These are phyloP conservation scores for Lamellibrachia satsuma DNA, from an alignment of 2,888 invertebrate species.

Conservation along the genomic window DNA sequence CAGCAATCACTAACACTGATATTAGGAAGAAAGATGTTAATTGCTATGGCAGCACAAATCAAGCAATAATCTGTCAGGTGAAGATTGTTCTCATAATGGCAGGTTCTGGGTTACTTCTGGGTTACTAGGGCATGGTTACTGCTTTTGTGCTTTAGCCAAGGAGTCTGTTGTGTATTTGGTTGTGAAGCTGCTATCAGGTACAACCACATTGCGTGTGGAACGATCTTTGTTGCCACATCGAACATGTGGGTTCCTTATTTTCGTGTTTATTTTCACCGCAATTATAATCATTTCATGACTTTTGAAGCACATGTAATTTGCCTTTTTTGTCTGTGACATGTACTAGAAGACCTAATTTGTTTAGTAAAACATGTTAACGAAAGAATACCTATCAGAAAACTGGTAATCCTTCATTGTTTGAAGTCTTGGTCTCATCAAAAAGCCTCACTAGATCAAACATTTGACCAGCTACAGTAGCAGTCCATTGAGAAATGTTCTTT, in stretches of 20 bases:
- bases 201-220: neutral
- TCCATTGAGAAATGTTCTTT: too few species aligned
- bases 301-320: neutral
- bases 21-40: neutral
- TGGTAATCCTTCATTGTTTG: neutral
- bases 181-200: neutral
- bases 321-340: neutral
- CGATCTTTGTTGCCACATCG: neutral
- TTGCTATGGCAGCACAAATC: neutral
- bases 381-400: neutral
- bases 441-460: too few species aligned
- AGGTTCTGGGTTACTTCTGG: neutral
- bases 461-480: too few species aligned
- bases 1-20: neutral
- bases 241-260: neutral
- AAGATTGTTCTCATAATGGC: neutral
- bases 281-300: neutral
- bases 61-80: neutral
- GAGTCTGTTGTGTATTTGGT: neutral
- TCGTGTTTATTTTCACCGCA: neutral
- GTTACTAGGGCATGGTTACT: neutral
- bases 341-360: neutral
- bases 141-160: neutral
- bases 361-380: neutral
- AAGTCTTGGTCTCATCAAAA: neutral